These are phyloP conservation scores for Brachyptera putata DNA, from an alignment of 2,888 invertebrate species.

Conservation along the genomic window DNA sequence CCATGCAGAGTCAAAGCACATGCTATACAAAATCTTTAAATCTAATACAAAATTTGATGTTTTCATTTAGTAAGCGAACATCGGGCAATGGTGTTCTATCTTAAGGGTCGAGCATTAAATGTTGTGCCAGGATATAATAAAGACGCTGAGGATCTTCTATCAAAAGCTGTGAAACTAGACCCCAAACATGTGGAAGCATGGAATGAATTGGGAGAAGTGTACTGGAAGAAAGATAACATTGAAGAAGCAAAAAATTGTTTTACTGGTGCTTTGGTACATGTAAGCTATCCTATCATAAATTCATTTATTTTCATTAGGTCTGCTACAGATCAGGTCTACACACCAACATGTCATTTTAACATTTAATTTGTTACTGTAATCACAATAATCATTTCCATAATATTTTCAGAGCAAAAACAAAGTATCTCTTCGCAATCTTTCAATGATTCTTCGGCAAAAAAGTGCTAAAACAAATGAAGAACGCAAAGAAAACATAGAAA, in stretches of 20 bases:
- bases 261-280: conserved; percentile 68
- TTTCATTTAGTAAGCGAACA: conserved; percentile 35
- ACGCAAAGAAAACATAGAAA: conserved; percentile 57
- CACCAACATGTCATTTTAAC: not conserved
- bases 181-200: conserved; percentile 76
- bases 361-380: not conserved
- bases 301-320: not conserved
- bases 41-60: not conserved
- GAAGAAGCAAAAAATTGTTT: conserved; percentile 79
- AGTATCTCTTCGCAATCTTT: conserved; percentile 70
- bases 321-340: no score
- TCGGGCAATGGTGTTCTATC: conserved; percentile 60
- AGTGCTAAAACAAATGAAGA: conserved; percentile 49
- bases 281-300: conserved; percentile 41
- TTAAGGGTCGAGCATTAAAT: conserved; percentile 72
- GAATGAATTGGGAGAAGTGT: conserved; percentile 86
- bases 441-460: conserved; percentile 74
- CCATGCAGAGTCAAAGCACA: no score
- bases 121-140: conserved; percentile 62
- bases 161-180: conserved; percentile 80
- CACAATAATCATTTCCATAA: not conserved
- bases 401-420: conserved; percentile 63
- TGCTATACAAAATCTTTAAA: not conserved
- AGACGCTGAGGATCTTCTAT: conserved; percentile 68
- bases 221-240: conserved; percentile 81